Evolutionary conservation across 2,113 vertebrate genomes (phyloP).

Genomic region (Equus quagga): DNA sequence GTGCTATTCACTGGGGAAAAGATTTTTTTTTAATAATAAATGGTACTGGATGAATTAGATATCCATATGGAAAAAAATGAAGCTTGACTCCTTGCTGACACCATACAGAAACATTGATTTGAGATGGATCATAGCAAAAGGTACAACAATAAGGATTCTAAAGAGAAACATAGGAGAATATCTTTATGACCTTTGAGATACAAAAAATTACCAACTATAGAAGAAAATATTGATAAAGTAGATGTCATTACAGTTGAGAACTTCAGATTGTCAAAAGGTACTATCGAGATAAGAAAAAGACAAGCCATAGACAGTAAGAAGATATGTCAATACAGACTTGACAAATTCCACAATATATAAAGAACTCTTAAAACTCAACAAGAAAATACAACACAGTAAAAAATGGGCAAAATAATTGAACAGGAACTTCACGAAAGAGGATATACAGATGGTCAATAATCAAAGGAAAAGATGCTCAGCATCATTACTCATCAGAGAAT

Average conservation of each 20-base stretch:
- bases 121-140: background rate
- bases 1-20: background rate
- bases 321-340: background rate
- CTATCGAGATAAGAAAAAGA: background rate
- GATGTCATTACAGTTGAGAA: background rate
- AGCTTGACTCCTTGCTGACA: background rate
- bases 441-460: background rate
- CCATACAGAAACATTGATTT: background rate
- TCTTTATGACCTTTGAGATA: background rate
- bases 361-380: background rate
- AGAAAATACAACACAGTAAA: background rate
- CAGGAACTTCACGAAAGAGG: background rate
- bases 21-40: background rate
- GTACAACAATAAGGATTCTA: conserved; percentile 13
- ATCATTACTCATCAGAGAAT: background rate
- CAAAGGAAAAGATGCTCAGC: background rate
- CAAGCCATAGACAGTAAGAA: background rate
- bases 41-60: background rate
- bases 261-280: background rate
- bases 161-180: background rate
- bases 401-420: background rate
- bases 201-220: background rate
- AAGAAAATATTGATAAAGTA: conserved; percentile 21
- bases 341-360: background rate
- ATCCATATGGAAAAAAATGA: background rate